A percentile compares a stretch with the other conserved stretches of the same genome.
These are phyloP conservation scores for Cygnus atratus DNA, from an alignment of 2,113 vertebrate genomes.

Conservation along the genomic window DNA sequence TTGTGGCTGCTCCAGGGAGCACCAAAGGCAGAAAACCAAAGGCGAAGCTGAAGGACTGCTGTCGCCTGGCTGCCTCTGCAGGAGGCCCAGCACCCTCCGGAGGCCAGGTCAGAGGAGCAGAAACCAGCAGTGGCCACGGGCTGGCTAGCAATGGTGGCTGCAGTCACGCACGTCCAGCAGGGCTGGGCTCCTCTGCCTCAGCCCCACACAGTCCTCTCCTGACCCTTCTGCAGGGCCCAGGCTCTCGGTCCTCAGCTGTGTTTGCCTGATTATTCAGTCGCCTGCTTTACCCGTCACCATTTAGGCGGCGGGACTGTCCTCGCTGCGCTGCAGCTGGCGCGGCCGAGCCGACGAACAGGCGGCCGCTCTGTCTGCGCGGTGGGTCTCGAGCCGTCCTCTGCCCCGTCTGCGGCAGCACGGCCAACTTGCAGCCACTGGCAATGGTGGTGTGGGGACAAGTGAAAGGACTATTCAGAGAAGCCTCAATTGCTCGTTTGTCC, in stretches of 20 bases:
- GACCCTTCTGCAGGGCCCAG: not conserved
- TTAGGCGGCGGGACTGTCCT: not conserved
- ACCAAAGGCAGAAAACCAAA: not conserved
- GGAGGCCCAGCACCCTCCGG: not conserved
- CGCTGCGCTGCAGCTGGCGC: accelerated
- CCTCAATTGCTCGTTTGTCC: conserved; percentile 14
- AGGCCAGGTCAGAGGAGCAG: not conserved
- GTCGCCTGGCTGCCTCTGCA: accelerated
- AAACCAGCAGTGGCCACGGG: accelerated
- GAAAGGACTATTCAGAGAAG: not conserved
- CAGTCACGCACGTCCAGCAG: too few relatives aligned
- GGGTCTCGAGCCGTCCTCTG: not conserved
- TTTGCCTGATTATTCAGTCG: not conserved
- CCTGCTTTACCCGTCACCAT: not conserved
- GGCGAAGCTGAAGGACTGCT: not conserved
- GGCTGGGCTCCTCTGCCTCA: not conserved
- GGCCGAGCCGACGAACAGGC: not conserved
- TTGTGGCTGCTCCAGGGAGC: not conserved
- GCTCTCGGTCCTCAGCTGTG: not conserved
- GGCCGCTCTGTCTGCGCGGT: accelerated
- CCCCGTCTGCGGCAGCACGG: accelerated
- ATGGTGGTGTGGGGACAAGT: not conserved
- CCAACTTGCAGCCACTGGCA: not conserved
- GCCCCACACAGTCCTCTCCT: not conserved
- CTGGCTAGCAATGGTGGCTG: not conserved